Evolutionary conservation across 2,113 vertebrate genomes (phyloP).

Genomic region (rabbit (Oryctolagus cuniculus)): DNA sequence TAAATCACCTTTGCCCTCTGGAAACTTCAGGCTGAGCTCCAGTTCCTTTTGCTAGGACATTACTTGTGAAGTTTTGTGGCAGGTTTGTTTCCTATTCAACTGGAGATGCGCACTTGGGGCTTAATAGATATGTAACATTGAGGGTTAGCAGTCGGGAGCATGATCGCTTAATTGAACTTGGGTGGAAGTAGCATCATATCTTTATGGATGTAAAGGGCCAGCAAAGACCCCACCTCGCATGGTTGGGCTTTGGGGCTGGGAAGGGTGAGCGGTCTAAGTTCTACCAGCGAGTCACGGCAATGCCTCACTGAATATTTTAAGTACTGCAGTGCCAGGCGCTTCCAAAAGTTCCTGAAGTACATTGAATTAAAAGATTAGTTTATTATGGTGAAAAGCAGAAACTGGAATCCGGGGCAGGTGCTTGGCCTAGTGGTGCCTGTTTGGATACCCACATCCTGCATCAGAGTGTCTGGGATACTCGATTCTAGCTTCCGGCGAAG

Average conservation of each 20-base stretch:
- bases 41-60: background rate
- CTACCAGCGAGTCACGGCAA: background rate
- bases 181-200: background rate
- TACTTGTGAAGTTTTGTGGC: background rate
- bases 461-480: too few species aligned
- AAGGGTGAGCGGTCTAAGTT: rapidly evolving
- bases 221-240: background rate
- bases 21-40: background rate
- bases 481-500: too few species aligned
- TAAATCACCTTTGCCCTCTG: background rate
- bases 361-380: too few species aligned
- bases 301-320: background rate
- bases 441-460: too few species aligned
- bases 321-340: background rate
- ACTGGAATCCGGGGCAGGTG: too few species aligned
- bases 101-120: background rate
- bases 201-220: background rate
- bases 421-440: too few species aligned
- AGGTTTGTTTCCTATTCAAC: background rate
- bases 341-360: too few species aligned
- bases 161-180: background rate
- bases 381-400: too few species aligned
- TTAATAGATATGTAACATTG: background rate
- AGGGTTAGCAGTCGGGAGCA: background rate
- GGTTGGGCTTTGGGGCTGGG: background rate